A percentile compares a stretch with the other conserved stretches of the same genome.
Evolutionary conservation across 2,113 vertebrate species (phyloP).

Genomic region (Callionymus lyra): DNA sequence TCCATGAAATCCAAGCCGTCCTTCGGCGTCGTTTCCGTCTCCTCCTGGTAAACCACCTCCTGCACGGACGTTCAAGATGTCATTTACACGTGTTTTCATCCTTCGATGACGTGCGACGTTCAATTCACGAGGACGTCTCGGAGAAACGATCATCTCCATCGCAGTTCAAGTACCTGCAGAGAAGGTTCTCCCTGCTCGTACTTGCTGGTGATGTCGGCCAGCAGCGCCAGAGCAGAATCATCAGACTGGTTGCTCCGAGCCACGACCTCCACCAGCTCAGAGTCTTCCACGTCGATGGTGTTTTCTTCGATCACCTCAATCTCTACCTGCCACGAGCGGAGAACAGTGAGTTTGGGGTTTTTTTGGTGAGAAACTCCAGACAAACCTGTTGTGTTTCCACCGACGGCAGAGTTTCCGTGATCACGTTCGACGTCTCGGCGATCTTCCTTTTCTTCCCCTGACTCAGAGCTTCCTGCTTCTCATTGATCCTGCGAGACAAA

Average conservation of each 20-base stretch:
- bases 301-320: conserved; percentile 83
- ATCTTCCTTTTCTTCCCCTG: conserved; percentile 81
- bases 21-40: conserved; percentile 79
- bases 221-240: conserved; percentile 87
- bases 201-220: conserved; percentile 97
- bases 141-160: no score
- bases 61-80: conserved; percentile 13
- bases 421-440: conserved; percentile 83
- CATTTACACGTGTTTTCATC: no score
- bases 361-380: not conserved
- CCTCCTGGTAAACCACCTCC: conserved; percentile 71
- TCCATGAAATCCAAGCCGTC: conserved; percentile 93
- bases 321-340: conserved; percentile 64
- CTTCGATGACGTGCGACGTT: no score
- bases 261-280: conserved; percentile 70
- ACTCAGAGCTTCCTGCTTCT: conserved; percentile 53
- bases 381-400: conserved; percentile 71
- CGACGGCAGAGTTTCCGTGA: conserved; percentile 80
- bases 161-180: no score
- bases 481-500: conserved; percentile 68
- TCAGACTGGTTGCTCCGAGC: conserved; percentile 78
- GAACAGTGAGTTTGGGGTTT: conserved; percentile 9
- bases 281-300: conserved; percentile 74
- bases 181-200: conserved; percentile 81
- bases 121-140: no score